Evolutionary conservation across 1,140 invertebrate genomes (phyloP), one percentile per base, ranked within the genome.

Genomic region (Zaprionus capensis): DNA sequence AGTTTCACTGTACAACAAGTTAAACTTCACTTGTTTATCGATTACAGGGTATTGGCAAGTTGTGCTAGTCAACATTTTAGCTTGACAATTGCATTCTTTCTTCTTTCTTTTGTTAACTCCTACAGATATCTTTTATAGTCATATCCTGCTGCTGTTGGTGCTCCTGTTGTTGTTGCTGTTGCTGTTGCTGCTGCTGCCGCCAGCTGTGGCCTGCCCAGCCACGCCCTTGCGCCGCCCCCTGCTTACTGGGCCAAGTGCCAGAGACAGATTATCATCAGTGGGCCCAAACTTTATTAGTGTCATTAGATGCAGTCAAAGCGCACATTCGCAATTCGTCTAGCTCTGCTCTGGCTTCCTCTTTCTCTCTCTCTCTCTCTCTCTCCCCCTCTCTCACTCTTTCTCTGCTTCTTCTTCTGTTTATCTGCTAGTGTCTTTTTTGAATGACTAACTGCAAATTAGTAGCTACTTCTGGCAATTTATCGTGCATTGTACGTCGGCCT

Each of bases 241-340:
- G 59, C 24, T 7, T 15, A 36, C 41, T 31, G 65, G 20, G 14
- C 55, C 22, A 71, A 82, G 80, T 80, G 82, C 83, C 80, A 82
- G 80, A 87, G 82, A 85, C 82, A 85, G 83, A 85, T 85, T 85
- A 85, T 82, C 82, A 87, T 85, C 82, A 85, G 82, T 86, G 83
- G 82, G 62, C 28, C 80, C 80, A 85, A 87, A 61, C 83, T 85
- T 85, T 86, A 85, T 85, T 85, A 87, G 82, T 85, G 82, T 85
- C 82, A 85, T 85, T 85, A 85, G 82, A 85, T 85, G 82, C 82
- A 85, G 83, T 87, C 82, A 87, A 79, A 82, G 82, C 83, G 83
- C 82, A 86, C 57, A 67, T 53, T 69, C 55, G 56, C 46, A 66
- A 75, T 17, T 46, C 55, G 36, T 71, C 24, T 41, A 62, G 67